These are phyloP conservation scores for Epizoanthus illoricatus DNA, from an alignment of 92 coral and sea anemone genomes.

Conservation along the genomic window DNA sequence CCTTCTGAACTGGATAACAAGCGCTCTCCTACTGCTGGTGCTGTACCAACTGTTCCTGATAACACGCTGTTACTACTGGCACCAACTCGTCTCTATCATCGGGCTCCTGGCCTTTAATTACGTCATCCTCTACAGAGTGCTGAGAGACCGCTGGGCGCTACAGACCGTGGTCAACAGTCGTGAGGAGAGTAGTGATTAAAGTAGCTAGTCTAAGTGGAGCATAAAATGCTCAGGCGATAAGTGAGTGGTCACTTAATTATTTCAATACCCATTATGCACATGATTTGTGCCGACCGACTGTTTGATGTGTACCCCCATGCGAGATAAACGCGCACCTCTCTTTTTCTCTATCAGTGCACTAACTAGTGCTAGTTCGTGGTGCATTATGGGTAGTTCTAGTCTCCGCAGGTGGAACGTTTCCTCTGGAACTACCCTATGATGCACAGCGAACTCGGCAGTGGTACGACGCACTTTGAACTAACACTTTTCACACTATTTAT, in stretches of 20 bases:
- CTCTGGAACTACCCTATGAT: no score
- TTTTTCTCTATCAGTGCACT: no score
- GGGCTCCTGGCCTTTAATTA: conserved; percentile 89
- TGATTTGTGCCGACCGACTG: no score
- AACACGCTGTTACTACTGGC: conserved; percentile 83
- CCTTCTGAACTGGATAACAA: conserved; percentile 88
- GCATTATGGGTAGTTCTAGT: no score
- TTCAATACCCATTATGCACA: no score
- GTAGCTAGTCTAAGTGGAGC: background rate
- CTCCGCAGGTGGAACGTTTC: no score
- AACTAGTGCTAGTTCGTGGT: no score
- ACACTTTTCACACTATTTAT: no score
- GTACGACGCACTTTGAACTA: no score
- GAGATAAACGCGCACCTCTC: no score
- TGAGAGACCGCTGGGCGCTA: conserved; percentile 97
- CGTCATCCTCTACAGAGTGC: conserved; percentile 83
- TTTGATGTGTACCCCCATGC: no score
- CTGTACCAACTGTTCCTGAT: conserved; percentile 88
- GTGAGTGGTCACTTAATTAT: conserved; percentile 22
- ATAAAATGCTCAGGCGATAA: background rate
- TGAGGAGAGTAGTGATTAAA: conserved; percentile 19
- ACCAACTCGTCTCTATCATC: conserved; percentile 86
- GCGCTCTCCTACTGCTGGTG: conserved; percentile 72
- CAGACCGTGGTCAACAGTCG: conserved; percentile 78
- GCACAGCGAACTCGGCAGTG: no score